Conservation (phyloP, 37 sponge, comb jelly and placozoan species). For the Oopsacas minuta region DNA sequence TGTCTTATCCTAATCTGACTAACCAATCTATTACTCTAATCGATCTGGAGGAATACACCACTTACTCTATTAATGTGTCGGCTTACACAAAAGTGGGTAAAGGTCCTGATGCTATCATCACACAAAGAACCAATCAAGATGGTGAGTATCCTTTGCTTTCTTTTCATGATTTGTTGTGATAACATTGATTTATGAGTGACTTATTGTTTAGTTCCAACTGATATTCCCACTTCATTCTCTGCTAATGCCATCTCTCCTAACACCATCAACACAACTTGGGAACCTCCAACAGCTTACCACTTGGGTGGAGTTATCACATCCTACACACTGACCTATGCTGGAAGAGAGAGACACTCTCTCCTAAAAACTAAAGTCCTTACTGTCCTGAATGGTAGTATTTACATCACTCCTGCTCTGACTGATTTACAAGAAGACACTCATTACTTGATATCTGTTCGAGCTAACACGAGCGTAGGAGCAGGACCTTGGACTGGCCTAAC, state of each 20-base stretch:
- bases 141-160: no score
- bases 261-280: constrained; percentile 19
- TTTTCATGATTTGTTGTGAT: no score
- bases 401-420: constrained; percentile 20
- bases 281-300: constrained; percentile 5
- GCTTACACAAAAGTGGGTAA: constrained; percentile 2
- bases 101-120: constrained; percentile 9
- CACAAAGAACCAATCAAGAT: constrained; percentile 2
- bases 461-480: constrained; percentile 14
- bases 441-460: constrained; percentile 11
- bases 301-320: constrained; percentile 13
- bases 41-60: neutral
- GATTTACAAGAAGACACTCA: neutral
- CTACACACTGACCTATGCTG: neutral
- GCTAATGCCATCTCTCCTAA: constrained; percentile 12
- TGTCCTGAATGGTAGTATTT: neutral
- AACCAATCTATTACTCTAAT: neutral
- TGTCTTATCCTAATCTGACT: neutral
- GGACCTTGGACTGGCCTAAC: neutral
- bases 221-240: constrained; percentile 1
- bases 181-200: neutral
- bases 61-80: constrained; percentile 9
- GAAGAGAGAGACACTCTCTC: neutral
- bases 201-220: constrained; percentile 1
- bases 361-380: neutral